phyloP scores from a whole-genome alignment of 2,888 invertebrate species.

The Apotomis betuletana region DNA sequence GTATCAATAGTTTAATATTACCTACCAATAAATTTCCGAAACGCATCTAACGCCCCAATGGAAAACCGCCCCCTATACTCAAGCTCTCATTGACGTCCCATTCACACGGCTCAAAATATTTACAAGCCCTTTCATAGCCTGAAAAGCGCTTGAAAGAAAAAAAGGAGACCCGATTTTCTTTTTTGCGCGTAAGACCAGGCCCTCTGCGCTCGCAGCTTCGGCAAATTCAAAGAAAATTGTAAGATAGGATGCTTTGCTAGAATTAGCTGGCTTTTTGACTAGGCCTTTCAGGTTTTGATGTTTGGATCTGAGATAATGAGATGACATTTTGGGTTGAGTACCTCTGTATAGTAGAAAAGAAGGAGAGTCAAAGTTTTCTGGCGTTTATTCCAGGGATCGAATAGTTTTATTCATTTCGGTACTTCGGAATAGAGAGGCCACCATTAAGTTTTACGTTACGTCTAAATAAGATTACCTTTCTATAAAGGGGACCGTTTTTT shows the following conservation, averaged over 20 bases:
- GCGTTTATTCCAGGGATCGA: no score
- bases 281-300: slow-evolving; percentile 10
- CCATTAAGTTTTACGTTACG: no score
- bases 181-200: slow-evolving; percentile 70
- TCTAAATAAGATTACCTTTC: no score
- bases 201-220: slow-evolving; percentile 59
- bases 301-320: slow-evolving; percentile 12
- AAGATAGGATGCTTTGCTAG: slow-evolving; percentile 29
- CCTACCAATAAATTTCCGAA: not conserved
- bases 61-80: slow-evolving; percentile 41
- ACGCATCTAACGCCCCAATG: slow-evolving; percentile 25
- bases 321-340: not conserved
- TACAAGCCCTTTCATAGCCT: slow-evolving; percentile 44
- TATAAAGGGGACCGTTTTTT: no score
- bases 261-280: slow-evolving; percentile 39
- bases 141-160: slow-evolving; percentile 44
- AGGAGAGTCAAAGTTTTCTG: no score
- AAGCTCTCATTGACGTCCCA: slow-evolving; percentile 43
- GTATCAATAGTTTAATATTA: no score
- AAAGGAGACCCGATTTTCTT: slow-evolving; percentile 73
- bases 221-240: slow-evolving; percentile 41
- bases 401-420: no score
- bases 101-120: slow-evolving; percentile 46
- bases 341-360: no score
- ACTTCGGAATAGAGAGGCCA: no score